Conservation (phyloP, 2,113 vertebrate genomes). For the Sturnus vulgaris region DNA sequence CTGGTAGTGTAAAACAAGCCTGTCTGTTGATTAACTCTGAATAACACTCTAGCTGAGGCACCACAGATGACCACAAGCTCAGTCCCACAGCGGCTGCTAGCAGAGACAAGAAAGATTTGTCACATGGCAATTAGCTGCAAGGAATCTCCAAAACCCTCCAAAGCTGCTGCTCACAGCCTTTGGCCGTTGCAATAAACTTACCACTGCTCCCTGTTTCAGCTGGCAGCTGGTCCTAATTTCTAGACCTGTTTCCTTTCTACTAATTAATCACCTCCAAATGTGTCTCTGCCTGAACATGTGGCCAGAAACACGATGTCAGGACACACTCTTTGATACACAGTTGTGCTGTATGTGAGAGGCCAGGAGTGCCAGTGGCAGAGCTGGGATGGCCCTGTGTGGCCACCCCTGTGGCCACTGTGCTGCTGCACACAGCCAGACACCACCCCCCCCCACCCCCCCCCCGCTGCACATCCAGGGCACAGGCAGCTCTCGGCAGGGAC, state of each 20-base stretch:
- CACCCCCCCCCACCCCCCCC: too few relatives aligned
- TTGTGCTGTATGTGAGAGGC: neutral
- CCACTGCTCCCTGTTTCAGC: neutral
- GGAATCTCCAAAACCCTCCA: neutral
- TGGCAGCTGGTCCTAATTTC: slow-evolving; percentile 45
- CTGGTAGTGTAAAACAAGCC: neutral
- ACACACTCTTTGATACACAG: neutral
- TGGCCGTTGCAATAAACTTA: slow-evolving; percentile 20
- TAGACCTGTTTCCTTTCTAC: slow-evolving; percentile 11
- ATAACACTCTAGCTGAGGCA: neutral
- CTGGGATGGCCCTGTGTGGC: neutral
- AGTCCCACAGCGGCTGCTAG: neutral
- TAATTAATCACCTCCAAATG: slow-evolving; percentile 61
- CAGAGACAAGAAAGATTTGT: neutral
- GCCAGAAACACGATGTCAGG: neutral
- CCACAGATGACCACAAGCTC: neutral
- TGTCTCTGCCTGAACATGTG: neutral
- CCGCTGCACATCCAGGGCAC: neutral
- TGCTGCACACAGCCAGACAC: neutral
- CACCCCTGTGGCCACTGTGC: neutral
- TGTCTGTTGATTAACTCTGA: neutral
- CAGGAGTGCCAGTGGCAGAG: neutral
- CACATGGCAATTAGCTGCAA: neutral
- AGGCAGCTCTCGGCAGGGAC: neutral
- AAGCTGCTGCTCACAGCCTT: neutral